These are phyloP conservation scores for Sprattus sprattus DNA, from an alignment of 2,113 vertebrate genomes.

Conservation along the genomic window DNA sequence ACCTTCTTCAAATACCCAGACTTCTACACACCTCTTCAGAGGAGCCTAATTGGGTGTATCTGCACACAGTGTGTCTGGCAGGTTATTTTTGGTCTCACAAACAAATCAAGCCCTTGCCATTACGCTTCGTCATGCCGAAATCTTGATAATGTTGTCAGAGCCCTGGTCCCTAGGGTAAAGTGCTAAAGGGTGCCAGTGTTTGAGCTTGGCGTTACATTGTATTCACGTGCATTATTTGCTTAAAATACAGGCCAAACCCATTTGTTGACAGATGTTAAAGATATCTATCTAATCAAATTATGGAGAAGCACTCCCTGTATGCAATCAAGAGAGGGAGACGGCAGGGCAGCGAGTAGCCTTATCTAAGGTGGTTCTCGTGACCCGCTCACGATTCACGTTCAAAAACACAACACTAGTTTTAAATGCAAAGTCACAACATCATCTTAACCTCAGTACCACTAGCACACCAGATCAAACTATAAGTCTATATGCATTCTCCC, in stretches of 20 bases:
- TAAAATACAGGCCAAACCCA: conserved; percentile 7
- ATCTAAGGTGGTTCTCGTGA: background rate
- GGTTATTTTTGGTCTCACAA: background rate
- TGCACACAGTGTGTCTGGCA: background rate
- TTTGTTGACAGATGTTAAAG: conserved; percentile 34
- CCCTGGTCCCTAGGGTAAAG: too few species aligned
- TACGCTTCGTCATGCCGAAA: background rate
- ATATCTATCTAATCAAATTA: conserved; percentile 49
- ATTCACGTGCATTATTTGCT: conserved; percentile 31
- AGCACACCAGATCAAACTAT: too few species aligned
- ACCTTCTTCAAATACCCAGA: too few species aligned
- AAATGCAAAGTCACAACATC: background rate
- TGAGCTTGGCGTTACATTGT: conserved; percentile 22
- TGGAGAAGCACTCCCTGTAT: conserved; percentile 14
- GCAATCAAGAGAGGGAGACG: conserved; percentile 6
- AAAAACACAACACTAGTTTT: background rate
- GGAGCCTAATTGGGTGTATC: background rate
- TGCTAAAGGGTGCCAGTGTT: background rate
- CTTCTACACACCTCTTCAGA: too few species aligned
- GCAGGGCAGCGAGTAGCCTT: background rate
- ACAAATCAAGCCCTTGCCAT: background rate
- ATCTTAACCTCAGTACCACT: background rate
- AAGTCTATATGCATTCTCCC: background rate
- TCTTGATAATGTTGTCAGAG: background rate
- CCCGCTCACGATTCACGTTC: background rate